A percentile compares a stretch with the other conserved stretches of the same genome.
Conservation (phyloP, 2,888 invertebrate genomes). For the Thereva nobilitata region DNA sequence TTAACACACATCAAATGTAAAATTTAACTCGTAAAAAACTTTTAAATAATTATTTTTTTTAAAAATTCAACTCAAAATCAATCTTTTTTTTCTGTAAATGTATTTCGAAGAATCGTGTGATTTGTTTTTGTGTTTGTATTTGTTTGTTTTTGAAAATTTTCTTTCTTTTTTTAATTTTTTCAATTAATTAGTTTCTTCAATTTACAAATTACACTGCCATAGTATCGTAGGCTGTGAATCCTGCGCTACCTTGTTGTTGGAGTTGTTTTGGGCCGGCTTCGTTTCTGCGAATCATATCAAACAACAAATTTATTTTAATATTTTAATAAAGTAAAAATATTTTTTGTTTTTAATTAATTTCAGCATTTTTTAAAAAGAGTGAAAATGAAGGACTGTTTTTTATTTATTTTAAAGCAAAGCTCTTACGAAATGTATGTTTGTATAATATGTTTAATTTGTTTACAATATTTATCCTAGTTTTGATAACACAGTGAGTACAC, state of each 20-base stretch:
- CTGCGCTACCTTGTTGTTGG: constrained; percentile 72
- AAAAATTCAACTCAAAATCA: not conserved
- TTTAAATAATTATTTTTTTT: not conserved
- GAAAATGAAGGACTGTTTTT: too few relatives aligned
- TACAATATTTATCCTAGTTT: too few relatives aligned
- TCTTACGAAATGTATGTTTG: too few relatives aligned
- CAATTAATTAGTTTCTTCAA: not conserved
- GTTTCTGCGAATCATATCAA: constrained; percentile 68
- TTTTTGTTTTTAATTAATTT: not conserved
- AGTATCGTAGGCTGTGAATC: constrained; percentile 98
- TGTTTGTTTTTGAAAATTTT: too few relatives aligned
- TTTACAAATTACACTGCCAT: constrained; percentile 97
- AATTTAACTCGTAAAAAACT: constrained; percentile 7
- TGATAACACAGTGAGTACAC: too few relatives aligned
- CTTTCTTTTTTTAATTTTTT: not conserved
- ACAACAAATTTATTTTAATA: constrained; percentile 15
- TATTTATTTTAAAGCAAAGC: too few relatives aligned
- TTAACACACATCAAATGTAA: constrained; percentile 33
- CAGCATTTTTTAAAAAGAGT: too few relatives aligned
- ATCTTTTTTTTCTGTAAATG: too few relatives aligned
- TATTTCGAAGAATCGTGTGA: too few relatives aligned
- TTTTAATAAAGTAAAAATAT: not conserved
- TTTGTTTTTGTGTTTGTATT: too few relatives aligned
- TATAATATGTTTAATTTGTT: too few relatives aligned
- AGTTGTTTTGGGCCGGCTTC: constrained; percentile 82